Conservation (phyloP, 2,797 vertebrate species). For the Aselliscus stoliczkanus region DNA sequence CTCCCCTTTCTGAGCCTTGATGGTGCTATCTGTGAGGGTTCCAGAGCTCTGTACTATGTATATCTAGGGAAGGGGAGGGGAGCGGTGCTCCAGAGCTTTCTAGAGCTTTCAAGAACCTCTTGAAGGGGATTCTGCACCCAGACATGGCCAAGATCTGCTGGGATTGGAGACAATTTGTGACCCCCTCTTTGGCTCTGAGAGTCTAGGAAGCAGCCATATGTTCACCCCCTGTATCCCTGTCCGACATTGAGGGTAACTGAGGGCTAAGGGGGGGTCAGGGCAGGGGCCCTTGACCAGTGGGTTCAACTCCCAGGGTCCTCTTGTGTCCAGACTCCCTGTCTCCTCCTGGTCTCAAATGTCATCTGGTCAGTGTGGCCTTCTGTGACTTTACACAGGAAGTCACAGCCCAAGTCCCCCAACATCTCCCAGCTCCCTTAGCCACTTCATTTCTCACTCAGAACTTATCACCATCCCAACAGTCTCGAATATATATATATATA, state of each 20-base stretch:
- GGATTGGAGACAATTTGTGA: no score
- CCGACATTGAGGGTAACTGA: not conserved
- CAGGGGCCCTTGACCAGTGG: not conserved
- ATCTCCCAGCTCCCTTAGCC: accelerated
- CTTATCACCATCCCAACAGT: no score
- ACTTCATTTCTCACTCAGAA: not conserved
- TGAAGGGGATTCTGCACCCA: not conserved
- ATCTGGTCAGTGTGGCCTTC: not conserved
- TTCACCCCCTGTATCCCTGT: accelerated
- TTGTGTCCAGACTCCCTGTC: accelerated
- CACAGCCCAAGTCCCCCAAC: accelerated
- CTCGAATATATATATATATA: no score
- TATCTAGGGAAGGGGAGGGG: accelerated
- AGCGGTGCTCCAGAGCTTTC: not conserved
- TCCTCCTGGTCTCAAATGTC: accelerated
- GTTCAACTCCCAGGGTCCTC: not conserved
- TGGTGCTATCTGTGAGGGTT: not conserved
- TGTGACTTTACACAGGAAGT: no score
- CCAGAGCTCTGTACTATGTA: not conserved
- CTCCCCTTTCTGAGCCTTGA: not conserved
- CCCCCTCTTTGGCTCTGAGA: not conserved
- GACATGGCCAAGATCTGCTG: not conserved
- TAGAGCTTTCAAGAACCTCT: not conserved
- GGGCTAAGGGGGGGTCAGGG: not conserved
- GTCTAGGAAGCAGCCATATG: not conserved